Evolutionary conservation across 1,140 invertebrate species (phyloP).

Genomic region (Drosophila lowei): DNA sequence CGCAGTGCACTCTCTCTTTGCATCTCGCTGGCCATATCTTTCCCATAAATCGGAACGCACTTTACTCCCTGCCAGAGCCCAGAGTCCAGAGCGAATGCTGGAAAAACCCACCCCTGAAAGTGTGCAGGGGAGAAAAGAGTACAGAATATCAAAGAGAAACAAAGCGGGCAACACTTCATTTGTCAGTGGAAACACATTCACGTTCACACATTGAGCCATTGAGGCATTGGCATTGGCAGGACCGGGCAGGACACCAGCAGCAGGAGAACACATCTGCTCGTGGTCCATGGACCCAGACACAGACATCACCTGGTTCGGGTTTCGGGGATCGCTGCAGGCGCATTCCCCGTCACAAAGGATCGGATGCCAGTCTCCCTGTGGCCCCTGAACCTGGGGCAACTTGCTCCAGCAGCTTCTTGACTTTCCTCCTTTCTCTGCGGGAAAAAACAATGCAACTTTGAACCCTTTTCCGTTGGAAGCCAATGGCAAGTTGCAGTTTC

Average conservation of each 20-base stretch:
- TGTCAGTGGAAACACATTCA: conserved; percentile 61
- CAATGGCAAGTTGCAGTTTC: conserved; percentile 43
- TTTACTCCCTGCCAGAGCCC: conserved; percentile 25
- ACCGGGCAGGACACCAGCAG: conserved; percentile 30
- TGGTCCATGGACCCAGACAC: neutral
- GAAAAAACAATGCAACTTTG: conserved; percentile 56
- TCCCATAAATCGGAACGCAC: conserved; percentile 67
- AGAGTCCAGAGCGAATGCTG: neutral
- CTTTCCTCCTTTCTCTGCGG: conserved; percentile 34
- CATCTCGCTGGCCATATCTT: conserved; percentile 45
- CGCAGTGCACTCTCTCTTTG: conserved; percentile 14
- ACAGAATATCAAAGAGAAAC: conserved; percentile 32
- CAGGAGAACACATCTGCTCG: conserved; percentile 62
- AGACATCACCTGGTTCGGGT: conserved; percentile 64
- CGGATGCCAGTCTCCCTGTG: neutral
- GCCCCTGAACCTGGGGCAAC: conserved; percentile 19
- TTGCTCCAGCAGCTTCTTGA: conserved; percentile 72
- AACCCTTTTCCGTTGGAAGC: conserved; percentile 41
- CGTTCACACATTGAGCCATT: conserved; percentile 59
- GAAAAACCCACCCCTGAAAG: conserved; percentile 61
- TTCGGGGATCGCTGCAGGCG: conserved; percentile 51
- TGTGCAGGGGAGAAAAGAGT: conserved; percentile 34
- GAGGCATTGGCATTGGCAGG: conserved; percentile 51
- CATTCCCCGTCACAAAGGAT: conserved; percentile 41
- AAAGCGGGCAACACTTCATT: conserved; percentile 52